phyloP scores from a whole-genome alignment of 2,797 vertebrate species.

The Coilia nasus region DNA sequence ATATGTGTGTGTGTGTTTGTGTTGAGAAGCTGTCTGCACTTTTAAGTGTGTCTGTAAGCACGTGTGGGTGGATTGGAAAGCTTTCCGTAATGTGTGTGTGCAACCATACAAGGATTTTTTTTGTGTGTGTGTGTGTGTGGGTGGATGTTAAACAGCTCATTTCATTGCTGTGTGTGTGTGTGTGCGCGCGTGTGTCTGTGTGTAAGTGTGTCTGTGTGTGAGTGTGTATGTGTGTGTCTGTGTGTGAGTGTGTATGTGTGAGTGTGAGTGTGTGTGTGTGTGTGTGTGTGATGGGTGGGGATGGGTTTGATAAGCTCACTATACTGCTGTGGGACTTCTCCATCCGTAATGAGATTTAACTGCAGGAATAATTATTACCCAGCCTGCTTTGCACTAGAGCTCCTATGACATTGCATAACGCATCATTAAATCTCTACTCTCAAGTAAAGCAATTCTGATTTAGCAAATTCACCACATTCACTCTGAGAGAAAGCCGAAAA shows the following conservation, averaged over 20 bases:
- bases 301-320: background rate
- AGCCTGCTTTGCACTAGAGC: background rate
- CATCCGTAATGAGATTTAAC: slow-evolving; percentile 19
- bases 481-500: background rate
- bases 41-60: background rate
- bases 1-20: no score
- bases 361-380: slow-evolving; percentile 11
- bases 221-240: background rate
- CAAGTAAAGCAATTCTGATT: slow-evolving; percentile 3
- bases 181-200: background rate
- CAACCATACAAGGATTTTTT: no score
- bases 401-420: background rate
- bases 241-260: background rate
- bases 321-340: slow-evolving; percentile 1
- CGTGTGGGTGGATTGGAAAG: background rate
- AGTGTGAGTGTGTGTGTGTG: background rate
- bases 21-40: no score
- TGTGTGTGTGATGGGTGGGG: background rate
- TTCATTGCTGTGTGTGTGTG: background rate
- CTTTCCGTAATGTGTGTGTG: background rate
- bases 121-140: background rate
- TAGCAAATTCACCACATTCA: background rate
- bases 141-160: no score
- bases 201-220: slow-evolving; percentile 10
- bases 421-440: slow-evolving; percentile 10